Percentiles rank a stretch among this genome's conserved stretches.
phyloP scores from a whole-genome alignment of 2,888 invertebrate genomes.

The Apotomis betuletana region DNA sequence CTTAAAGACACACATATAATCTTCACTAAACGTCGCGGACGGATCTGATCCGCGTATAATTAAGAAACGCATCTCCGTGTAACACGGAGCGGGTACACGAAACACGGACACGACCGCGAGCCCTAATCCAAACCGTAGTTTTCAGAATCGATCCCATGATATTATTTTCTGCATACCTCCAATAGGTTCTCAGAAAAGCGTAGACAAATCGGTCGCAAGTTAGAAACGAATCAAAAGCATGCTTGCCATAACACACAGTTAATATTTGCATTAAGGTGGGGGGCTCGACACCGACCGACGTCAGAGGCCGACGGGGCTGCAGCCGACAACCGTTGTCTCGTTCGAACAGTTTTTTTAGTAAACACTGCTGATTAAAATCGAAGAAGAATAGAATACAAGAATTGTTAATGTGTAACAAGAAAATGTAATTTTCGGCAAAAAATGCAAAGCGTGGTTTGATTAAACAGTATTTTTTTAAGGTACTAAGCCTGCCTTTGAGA shows the following conservation, averaged over 20 bases:
- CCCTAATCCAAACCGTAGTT: no score
- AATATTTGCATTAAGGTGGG: slow-evolving; percentile 51
- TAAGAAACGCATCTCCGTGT: no score
- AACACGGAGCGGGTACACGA: no score
- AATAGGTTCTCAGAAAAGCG: slow-evolving; percentile 42
- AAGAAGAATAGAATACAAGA: neutral
- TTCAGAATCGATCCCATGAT: neutral
- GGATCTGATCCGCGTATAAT: no score
- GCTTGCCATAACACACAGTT: slow-evolving; percentile 76
- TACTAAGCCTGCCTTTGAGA: no score
- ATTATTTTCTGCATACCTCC: neutral
- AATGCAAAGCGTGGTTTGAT: no score
- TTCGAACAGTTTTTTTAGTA: neutral
- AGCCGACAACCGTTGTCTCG: slow-evolving; percentile 6
- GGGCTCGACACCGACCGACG: slow-evolving; percentile 36
- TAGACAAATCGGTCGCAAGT: slow-evolving; percentile 57
- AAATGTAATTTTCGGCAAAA: no score
- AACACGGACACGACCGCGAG: no score
- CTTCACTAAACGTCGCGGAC: no score
- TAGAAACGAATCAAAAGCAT: slow-evolving; percentile 75
- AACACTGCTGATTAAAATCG: neutral
- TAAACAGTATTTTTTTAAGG: no score
- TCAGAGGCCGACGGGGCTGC: neutral
- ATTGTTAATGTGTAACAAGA: no score
- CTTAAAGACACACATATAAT: no score